Conservation (phyloP, 1,140 invertebrate species). For the Drosophila tristis region DNA sequence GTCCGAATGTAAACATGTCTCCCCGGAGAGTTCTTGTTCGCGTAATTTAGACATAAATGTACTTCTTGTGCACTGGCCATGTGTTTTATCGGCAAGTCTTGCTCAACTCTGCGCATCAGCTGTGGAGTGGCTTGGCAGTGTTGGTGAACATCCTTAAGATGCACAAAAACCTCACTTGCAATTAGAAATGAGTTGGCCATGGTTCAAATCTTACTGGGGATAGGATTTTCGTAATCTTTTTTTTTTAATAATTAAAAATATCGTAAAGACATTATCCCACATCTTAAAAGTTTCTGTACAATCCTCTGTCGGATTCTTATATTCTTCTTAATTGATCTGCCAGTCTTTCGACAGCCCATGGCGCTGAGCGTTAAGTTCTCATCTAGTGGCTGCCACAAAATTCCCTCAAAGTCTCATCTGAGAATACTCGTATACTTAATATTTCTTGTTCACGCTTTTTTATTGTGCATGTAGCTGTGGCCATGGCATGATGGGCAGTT, state of each 20-base stretch:
- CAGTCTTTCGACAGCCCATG: too few relatives aligned
- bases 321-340: too few relatives aligned
- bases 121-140: background rate
- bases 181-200: background rate
- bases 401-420: too few relatives aligned
- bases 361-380: too few relatives aligned
- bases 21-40: background rate
- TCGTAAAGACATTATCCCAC: too few relatives aligned
- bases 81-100: too few relatives aligned
- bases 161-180: background rate
- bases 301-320: too few relatives aligned
- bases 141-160: background rate
- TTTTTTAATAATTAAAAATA: background rate
- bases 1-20: background rate
- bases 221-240: background rate
- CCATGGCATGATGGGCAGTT: slow-evolving; percentile 2
- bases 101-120: too few relatives aligned
- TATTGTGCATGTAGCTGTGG: background rate
- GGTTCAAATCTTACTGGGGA: background rate
- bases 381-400: too few relatives aligned
- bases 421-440: background rate
- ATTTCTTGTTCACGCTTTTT: slow-evolving; percentile 4
- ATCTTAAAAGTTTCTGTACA: too few relatives aligned
- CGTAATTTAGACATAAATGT: too few relatives aligned
- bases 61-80: too few relatives aligned